Evolutionary conservation across 2,888 invertebrate species (phyloP).

Genomic region (Pammene fasciana): DNA sequence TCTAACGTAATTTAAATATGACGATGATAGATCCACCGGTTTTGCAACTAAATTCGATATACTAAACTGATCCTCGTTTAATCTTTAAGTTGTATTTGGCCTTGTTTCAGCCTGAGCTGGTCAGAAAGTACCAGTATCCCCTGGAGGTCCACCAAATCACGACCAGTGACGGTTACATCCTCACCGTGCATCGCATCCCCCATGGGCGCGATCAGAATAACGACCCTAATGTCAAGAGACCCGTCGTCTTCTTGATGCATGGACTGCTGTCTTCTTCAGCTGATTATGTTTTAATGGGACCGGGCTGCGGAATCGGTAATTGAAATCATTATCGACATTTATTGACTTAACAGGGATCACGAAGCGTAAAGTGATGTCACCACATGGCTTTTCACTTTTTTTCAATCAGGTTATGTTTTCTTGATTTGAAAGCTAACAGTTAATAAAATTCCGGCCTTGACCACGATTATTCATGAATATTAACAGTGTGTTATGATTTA

Average conservation of each 20-base stretch:
- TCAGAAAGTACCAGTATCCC: conserved; percentile 85
- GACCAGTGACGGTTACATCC: conserved; percentile 90
- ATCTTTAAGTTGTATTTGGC: neutral
- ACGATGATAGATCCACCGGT: too few species aligned
- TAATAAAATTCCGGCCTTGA: too few species aligned
- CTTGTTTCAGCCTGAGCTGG: conserved; percentile 75
- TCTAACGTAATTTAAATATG: too few species aligned
- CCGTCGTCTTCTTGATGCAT: conserved; percentile 85
- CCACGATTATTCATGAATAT: too few species aligned
- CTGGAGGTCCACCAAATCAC: conserved; percentile 84
- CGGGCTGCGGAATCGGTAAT: conserved; percentile 86
- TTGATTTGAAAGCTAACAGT: too few species aligned
- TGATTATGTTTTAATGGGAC: conserved; percentile 89
- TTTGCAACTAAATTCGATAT: too few species aligned
- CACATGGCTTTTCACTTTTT: too few species aligned
- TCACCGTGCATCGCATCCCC: conserved; percentile 89
- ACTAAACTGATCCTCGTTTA: too few species aligned
- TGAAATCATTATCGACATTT: neutral
- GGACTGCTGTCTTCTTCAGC: conserved; percentile 89
- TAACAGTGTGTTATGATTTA: too few species aligned
- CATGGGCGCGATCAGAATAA: conserved; percentile 76
- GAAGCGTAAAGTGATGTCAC: too few species aligned
- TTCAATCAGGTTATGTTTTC: too few species aligned
- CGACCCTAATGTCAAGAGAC: conserved; percentile 70
- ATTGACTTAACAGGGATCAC: too few species aligned